Percentiles rank a stretch among this genome's conserved stretches.
phyloP scores from a whole-genome alignment of 2,113 vertebrate species.

The Smithornis capensis region DNA sequence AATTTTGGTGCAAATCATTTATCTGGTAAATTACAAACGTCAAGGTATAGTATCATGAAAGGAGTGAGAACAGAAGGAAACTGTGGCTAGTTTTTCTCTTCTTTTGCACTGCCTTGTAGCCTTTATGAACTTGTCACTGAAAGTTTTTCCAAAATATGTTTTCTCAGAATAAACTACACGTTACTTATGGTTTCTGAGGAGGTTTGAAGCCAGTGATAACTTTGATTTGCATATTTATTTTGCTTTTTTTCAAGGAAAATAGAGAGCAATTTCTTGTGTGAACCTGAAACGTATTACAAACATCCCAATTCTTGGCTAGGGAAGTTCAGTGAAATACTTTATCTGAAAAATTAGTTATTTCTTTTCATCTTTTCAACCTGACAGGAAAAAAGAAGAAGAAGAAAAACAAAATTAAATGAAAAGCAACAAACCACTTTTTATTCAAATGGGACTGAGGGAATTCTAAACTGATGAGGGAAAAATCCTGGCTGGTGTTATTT shows the following conservation, averaged over 20 bases:
- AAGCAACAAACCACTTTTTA: background rate
- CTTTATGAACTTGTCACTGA: background rate
- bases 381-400: background rate
- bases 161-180: background rate
- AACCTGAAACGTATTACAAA: background rate
- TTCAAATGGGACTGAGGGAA: background rate
- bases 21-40: background rate
- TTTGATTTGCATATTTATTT: conserved; percentile 29
- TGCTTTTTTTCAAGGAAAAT: background rate
- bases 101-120: background rate
- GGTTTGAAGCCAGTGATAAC: background rate
- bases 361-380: background rate
- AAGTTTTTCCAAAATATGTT: background rate
- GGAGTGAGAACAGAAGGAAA: background rate
- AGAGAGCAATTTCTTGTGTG: background rate
- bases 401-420: background rate
- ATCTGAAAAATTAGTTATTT: background rate
- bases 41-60: background rate
- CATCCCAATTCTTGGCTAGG: background rate
- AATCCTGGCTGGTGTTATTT: background rate
- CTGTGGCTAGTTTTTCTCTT: background rate
- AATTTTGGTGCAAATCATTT: background rate
- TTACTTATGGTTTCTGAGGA: conserved; percentile 2
- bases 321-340: background rate
- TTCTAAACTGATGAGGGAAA: background rate